These are phyloP conservation scores for Ibidorhyncha struthersii DNA, from an alignment of 2,113 vertebrate species.

Conservation along the genomic window DNA sequence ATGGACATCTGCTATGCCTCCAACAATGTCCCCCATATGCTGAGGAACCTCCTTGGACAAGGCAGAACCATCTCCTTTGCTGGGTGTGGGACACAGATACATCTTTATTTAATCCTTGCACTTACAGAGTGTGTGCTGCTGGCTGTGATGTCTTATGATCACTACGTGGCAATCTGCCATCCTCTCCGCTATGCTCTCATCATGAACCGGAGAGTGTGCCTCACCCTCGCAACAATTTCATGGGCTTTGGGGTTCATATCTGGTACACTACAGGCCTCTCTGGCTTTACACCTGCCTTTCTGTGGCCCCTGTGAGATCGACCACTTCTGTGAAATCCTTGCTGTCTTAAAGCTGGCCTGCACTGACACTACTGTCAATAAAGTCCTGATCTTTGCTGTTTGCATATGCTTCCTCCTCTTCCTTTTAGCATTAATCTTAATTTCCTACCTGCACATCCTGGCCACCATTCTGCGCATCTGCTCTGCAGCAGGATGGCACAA, in stretches of 20 bases:
- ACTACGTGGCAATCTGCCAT: constrained; percentile 28
- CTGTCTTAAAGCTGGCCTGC: constrained; percentile 44
- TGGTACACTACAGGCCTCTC: constrained; percentile 24
- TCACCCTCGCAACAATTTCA: background rate
- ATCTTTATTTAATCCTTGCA: constrained; percentile 54
- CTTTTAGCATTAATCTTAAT: constrained; percentile 26
- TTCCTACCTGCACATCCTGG: background rate
- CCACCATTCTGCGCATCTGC: background rate
- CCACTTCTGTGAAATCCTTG: constrained; percentile 57
- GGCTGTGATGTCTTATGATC: constrained; percentile 53
- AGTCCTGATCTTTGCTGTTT: background rate
- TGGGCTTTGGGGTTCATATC: constrained; percentile 16
- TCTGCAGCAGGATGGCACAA: background rate
- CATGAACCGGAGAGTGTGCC: constrained; percentile 12
- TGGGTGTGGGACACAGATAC: constrained; percentile 31
- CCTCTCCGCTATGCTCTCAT: background rate
- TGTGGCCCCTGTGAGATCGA: background rate
- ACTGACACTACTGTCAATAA: background rate
- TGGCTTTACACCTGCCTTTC: constrained; percentile 41
- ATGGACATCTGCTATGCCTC: constrained; percentile 47
- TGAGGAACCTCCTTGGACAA: constrained; percentile 10
- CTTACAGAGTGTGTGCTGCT: constrained; percentile 49
- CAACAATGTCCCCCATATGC: constrained; percentile 51
- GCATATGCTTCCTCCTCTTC: constrained; percentile 4
- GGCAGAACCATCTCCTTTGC: constrained; percentile 16